Conservation (phyloP, 2,797 vertebrate genomes). For the Propithecus perrieri region DNA sequence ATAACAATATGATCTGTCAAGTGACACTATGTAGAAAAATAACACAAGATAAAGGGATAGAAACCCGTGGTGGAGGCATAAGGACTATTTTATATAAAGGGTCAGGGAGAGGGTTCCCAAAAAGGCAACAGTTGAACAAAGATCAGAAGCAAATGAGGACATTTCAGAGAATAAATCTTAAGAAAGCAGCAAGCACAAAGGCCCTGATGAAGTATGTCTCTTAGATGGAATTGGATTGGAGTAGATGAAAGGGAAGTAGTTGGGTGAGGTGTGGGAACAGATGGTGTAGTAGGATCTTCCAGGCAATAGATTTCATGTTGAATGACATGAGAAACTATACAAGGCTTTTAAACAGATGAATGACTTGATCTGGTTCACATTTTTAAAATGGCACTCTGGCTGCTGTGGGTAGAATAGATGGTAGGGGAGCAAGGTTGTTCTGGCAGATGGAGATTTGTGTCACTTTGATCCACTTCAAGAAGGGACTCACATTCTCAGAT, state of each 20-base stretch:
- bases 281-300: not conserved
- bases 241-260: not conserved
- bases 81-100: not conserved
- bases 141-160: not conserved
- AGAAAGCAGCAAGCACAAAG: not conserved
- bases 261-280: not conserved
- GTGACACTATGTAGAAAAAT: not conserved
- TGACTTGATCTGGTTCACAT: not conserved
- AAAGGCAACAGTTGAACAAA: not conserved
- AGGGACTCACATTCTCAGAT: not conserved
- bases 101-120: not conserved
- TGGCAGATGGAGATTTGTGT: not conserved
- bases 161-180: not conserved
- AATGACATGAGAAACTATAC: not conserved
- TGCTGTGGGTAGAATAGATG: not conserved
- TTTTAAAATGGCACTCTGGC: not conserved
- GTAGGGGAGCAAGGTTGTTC: not conserved
- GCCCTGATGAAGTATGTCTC: not conserved
- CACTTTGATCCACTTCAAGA: not conserved
- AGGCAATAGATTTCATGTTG: not conserved
- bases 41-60: not conserved
- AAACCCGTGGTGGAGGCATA: not conserved
- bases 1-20: not conserved
- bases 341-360: not conserved
- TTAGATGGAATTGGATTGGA: not conserved